phyloP scores from a whole-genome alignment of 2,113 vertebrate genomes.

The Orientallactaga bullata region DNA sequence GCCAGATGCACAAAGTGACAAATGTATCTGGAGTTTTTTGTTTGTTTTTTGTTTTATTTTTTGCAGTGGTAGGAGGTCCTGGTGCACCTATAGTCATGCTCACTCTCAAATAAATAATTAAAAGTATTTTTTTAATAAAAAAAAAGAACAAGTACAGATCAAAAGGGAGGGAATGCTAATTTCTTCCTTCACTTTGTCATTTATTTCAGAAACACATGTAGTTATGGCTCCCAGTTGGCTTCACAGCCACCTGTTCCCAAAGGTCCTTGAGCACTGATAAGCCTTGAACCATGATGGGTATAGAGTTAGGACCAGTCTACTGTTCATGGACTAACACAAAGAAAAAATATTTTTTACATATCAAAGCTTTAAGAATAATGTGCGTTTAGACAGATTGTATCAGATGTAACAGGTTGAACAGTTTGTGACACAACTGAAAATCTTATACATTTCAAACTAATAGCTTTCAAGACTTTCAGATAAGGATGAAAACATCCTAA shows the following conservation, averaged over 20 bases:
- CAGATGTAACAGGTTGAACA: neutral
- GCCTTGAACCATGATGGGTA: neutral
- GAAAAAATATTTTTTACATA: neutral
- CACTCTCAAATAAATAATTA: too few relatives aligned
- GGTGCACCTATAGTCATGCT: too few relatives aligned
- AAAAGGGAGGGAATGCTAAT: neutral
- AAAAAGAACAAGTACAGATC: neutral
- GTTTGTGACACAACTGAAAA: neutral
- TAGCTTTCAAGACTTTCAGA: neutral
- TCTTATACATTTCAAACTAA: constrained; percentile 17
- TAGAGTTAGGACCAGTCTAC: neutral
- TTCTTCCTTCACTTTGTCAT: neutral
- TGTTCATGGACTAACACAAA: neutral
- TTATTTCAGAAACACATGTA: neutral
- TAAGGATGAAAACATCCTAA: constrained; percentile 17
- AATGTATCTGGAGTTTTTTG: too few relatives aligned
- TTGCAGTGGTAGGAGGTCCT: too few relatives aligned
- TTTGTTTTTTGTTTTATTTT: too few relatives aligned
- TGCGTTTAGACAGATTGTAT: neutral
- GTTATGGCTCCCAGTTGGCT: neutral
- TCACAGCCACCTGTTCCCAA: neutral
- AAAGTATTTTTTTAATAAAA: too few relatives aligned
- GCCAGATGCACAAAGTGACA: too few relatives aligned
- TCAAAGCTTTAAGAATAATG: neutral
- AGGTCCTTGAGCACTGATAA: neutral